Evolutionary conservation across 2,888 invertebrate species (phyloP).

Genomic region (Troides aeacus): DNA sequence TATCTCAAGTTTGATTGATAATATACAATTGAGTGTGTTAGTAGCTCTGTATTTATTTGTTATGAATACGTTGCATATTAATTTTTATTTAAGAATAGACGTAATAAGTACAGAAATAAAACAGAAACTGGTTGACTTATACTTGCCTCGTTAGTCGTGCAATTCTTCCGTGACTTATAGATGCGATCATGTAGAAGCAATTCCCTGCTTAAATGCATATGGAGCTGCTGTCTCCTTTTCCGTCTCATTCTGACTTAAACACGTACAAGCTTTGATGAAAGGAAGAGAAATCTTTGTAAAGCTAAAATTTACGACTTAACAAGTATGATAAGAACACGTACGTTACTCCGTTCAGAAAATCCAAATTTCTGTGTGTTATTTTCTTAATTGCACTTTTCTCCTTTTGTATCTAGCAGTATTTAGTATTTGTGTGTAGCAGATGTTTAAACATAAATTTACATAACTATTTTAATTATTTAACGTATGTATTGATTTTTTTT

Average conservation of each 20-base stretch:
- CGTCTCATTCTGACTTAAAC: neutral
- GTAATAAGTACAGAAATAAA: conserved; percentile 34
- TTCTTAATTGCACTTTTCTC: too few relatives aligned
- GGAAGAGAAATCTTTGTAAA: neutral
- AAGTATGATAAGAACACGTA: neutral
- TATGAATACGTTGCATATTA: too few relatives aligned
- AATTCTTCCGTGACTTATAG: conserved; percentile 38
- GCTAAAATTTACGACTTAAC: neutral
- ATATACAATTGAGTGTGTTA: too few relatives aligned
- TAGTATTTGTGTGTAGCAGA: too few relatives aligned
- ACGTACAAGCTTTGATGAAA: neutral
- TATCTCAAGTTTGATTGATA: too few relatives aligned
- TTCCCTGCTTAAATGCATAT: conserved; percentile 32
- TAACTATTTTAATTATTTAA: too few relatives aligned
- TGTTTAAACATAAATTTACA: too few relatives aligned
- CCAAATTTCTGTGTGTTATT: too few relatives aligned
- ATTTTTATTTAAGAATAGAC: conserved; percentile 15
- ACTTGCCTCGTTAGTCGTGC: conserved; percentile 42
- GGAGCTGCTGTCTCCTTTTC: conserved; percentile 7
- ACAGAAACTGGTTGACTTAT: conserved; percentile 39
- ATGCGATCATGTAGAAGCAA: conserved; percentile 40
- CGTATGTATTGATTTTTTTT: too few relatives aligned
- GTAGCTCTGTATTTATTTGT: too few relatives aligned
- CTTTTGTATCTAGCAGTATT: too few relatives aligned
- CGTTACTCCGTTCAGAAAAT: neutral